These are phyloP conservation scores for Orbicella faveolata DNA, from an alignment of 64 coral and sea anemone genomes.

Conservation along the genomic window DNA sequence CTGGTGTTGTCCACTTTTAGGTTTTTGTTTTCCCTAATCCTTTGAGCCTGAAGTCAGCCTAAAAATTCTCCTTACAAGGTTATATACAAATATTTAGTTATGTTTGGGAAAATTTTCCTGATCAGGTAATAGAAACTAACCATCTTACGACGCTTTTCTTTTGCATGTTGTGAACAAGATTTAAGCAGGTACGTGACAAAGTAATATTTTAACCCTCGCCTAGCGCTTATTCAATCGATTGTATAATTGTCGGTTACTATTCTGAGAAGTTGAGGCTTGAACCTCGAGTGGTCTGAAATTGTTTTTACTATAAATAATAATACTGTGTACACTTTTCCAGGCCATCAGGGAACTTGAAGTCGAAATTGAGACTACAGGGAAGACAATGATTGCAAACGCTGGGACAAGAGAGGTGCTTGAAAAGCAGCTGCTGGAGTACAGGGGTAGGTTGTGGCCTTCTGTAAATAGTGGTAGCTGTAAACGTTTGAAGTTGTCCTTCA, in stretches of 20 bases:
- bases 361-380: slow-evolving; percentile 56
- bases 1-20: too few species aligned
- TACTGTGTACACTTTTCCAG: slow-evolving; percentile 24
- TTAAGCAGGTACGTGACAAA: slow-evolving; percentile 15
- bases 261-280: not conserved
- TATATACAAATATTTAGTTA: not conserved
- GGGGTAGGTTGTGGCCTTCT: slow-evolving; percentile 45
- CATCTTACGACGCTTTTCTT: not conserved
- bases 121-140: not conserved
- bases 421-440: slow-evolving; percentile 52
- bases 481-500: too few species aligned
- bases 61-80: not conserved
- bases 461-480: not conserved
- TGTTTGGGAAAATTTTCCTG: not conserved
- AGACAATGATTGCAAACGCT: slow-evolving; percentile 52
- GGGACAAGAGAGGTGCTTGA: slow-evolving; percentile 58
- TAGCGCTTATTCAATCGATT: too few species aligned
- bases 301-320: not conserved
- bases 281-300: not conserved
- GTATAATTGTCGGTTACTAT: too few species aligned
- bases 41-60: too few species aligned
- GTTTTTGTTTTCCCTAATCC: too few species aligned
- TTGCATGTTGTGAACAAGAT: slow-evolving; percentile 35
- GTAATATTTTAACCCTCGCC: not conserved
- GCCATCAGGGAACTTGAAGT: slow-evolving; percentile 68